These are phyloP conservation scores for Ariopsis seemanni DNA, from an alignment of 2,113 vertebrate genomes.

Conservation along the genomic window DNA sequence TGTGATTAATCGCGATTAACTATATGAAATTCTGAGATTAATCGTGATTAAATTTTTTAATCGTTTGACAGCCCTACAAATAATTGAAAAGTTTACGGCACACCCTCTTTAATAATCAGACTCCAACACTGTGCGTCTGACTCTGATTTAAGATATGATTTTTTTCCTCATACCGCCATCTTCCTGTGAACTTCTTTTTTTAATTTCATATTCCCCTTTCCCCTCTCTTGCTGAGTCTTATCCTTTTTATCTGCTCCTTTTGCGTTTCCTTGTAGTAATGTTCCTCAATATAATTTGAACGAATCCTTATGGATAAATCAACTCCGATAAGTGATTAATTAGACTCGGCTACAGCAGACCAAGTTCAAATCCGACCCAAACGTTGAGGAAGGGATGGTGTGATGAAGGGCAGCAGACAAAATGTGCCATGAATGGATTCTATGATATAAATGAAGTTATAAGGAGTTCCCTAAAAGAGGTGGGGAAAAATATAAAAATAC, in stretches of 20 bases:
- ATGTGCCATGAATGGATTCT: not conserved
- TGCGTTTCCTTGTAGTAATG: not conserved
- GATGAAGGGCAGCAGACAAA: not conserved
- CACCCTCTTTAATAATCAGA: not conserved
- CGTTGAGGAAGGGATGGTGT: not conserved
- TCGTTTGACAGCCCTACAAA: no score
- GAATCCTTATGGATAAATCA: constrained; percentile 25
- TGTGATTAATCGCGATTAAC: no score
- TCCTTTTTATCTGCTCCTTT: not conserved
- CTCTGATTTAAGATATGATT: not conserved
- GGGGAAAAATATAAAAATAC: no score
- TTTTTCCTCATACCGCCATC: not conserved
- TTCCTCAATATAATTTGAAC: constrained; percentile 9
- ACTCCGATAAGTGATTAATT: constrained; percentile 31
- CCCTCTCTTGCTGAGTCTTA: not conserved
- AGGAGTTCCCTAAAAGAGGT: not conserved
- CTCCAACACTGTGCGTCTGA: not conserved
- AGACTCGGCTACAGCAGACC: constrained; percentile 14
- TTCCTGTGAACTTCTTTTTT: not conserved
- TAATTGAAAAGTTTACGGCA: no score
- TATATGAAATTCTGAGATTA: no score
- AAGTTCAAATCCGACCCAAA: not conserved
- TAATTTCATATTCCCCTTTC: not conserved
- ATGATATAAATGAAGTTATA: not conserved
- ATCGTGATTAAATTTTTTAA: no score